Evolutionary conservation across 1,140 invertebrate genomes (phyloP).

Genomic region (Homalodisca vitripennis): DNA sequence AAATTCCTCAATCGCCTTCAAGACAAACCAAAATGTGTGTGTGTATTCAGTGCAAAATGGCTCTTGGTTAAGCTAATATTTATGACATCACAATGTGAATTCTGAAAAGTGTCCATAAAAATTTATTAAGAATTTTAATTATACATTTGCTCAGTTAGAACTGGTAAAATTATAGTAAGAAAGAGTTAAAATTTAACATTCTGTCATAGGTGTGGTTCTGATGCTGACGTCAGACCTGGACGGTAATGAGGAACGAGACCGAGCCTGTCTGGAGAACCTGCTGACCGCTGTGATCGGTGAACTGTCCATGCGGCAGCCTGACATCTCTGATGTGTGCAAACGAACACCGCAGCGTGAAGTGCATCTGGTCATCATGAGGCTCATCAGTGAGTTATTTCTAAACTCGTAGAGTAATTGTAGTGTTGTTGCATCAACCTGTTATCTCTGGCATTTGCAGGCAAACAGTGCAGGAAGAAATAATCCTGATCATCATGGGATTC

Average conservation of each 20-base stretch:
- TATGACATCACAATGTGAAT: too few relatives aligned
- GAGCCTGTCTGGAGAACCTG: conserved; percentile 70
- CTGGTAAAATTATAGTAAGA: too few relatives aligned
- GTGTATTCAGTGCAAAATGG: too few relatives aligned
- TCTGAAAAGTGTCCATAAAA: too few relatives aligned
- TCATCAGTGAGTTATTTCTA: conserved; percentile 65
- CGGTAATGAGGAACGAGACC: conserved; percentile 76
- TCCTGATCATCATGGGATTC: conserved; percentile 81
- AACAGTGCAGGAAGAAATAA: conserved; percentile 71
- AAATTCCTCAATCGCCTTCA: too few relatives aligned
- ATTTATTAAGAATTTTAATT: too few relatives aligned
- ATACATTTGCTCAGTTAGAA: too few relatives aligned
- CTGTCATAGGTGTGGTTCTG: conserved; percentile 72
- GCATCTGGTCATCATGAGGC: conserved; percentile 82
- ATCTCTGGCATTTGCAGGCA: conserved; percentile 56
- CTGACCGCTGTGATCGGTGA: conserved; percentile 73
- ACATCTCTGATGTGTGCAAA: conserved; percentile 55
- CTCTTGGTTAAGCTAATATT: too few relatives aligned
- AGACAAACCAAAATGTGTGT: too few relatives aligned
- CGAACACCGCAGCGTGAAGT: conserved; percentile 72
- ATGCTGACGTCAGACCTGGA: conserved; percentile 91
- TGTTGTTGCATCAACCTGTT: conserved; percentile 68
- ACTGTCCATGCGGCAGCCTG: conserved; percentile 68
- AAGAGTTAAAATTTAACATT: too few relatives aligned
- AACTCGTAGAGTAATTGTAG: conserved; percentile 76